Evolutionary conservation across 2,797 vertebrate species (phyloP).

Genomic region (Oreochromis mossambicus): DNA sequence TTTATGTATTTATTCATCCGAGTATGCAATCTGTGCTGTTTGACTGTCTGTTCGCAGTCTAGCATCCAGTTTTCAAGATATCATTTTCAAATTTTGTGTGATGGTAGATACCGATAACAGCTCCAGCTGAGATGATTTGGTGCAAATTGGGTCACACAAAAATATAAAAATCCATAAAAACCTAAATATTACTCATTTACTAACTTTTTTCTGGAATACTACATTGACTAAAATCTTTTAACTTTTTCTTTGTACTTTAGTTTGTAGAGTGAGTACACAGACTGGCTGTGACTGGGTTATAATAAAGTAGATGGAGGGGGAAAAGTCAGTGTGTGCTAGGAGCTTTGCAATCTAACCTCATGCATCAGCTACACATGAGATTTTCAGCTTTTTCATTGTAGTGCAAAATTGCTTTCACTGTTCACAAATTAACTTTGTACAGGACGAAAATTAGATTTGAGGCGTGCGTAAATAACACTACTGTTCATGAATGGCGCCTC

Average conservation of each 20-base stretch:
- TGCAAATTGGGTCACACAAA: not conserved
- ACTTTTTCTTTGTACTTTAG: not conserved
- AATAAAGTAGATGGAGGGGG: not conserved
- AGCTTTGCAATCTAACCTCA: not conserved
- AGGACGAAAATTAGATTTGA: not conserved
- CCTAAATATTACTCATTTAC: not conserved
- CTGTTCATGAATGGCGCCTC: conserved; percentile 10
- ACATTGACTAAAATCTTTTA: not conserved
- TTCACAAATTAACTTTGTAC: not conserved
- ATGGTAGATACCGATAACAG: not conserved
- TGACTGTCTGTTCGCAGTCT: not conserved
- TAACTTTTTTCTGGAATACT: not conserved
- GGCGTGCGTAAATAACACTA: not conserved
- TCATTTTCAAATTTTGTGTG: not conserved
- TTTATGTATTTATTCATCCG: not conserved
- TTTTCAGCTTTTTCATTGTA: not conserved
- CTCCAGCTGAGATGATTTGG: not conserved
- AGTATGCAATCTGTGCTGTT: not conserved
- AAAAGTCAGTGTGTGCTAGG: not conserved
- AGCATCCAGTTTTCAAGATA: not conserved
- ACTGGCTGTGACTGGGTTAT: not conserved
- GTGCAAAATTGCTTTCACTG: not conserved
- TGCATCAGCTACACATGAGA: not conserved
- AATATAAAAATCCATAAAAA: not conserved
- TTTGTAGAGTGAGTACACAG: not conserved